Evolutionary conservation across 2,888 invertebrate species (phyloP), one percentile per base, ranked within the genome.

Genomic region (Agonopterix heracliana): DNA sequence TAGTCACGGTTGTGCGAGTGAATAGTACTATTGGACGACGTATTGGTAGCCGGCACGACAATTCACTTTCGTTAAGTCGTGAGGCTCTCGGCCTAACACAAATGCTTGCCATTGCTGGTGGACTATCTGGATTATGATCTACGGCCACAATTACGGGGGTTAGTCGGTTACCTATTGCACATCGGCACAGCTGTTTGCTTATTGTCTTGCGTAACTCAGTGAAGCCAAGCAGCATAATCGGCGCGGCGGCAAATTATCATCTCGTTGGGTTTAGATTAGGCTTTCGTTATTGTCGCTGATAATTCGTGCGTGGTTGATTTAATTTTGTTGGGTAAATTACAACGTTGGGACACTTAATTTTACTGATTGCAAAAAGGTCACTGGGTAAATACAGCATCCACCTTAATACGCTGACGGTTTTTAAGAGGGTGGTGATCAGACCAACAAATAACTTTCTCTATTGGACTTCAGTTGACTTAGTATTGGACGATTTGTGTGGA

Each of bases 61-160:
- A 76, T 82, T 86, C 81, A 82, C 82, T 86, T 84, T 88, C 82
- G 76, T 78, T 71, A 64, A 68, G 70, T 81, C 84, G 81, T 85
- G 87, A 78, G 76, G 67, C 77, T 75, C 74, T 68, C 74, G 76
- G 75, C 77, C 78, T 76, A 79, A 80, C 62, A 70, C 60, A 72
- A 81, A 79, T 80, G 71, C 74, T 70, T 74, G 71, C 76, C 77
- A 76, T 77, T 77, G 68, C 74, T 66, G 68, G 68, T 43, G 63
- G 67, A 69, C 68, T 84, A 88, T 86, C 87, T 71, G 74, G 70
- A 75, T 75, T 83, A 82, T 83, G 81, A 88, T 86, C 86, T 70
- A 68, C 63, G 70, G 66, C 68, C 66, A 70, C 73, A 70, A 80
- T 77, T 81, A 49, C 38, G 26, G 34, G 41, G 43, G 73, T 74